Evolutionary conservation across 1,140 invertebrate genomes (phyloP).

Genomic region (Bombus terrestris): DNA sequence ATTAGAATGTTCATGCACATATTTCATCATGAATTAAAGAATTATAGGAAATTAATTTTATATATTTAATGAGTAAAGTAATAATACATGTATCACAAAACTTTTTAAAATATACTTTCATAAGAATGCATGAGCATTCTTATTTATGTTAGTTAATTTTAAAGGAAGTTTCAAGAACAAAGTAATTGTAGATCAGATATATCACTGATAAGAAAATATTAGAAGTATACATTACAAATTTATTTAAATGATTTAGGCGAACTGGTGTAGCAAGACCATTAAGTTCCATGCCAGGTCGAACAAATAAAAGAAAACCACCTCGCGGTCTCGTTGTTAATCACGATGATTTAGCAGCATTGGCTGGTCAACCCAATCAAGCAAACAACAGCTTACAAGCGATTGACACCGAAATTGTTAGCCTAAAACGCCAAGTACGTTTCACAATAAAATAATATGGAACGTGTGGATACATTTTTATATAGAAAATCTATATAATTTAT

Average conservation of each 20-base stretch:
- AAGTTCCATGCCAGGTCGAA: conserved; percentile 86
- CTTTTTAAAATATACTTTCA: conserved; percentile 1
- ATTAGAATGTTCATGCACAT: conserved; percentile 57
- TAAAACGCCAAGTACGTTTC: conserved; percentile 95
- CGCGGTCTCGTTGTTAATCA: conserved; percentile 98
- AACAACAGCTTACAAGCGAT: conserved; percentile 94
- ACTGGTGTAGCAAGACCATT: conserved; percentile 81
- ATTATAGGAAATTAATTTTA: neutral
- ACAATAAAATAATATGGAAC: conserved; percentile 62
- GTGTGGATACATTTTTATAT: conserved; percentile 82
- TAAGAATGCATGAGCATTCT: conserved; percentile 49
- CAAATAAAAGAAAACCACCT: conserved; percentile 95
- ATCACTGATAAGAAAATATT: neutral
- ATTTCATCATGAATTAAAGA: neutral
- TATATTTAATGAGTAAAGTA: neutral
- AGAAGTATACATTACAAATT: conserved; percentile 30
- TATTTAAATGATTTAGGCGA: conserved; percentile 76
- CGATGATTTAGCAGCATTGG: conserved; percentile 95
- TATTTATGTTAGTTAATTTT: conserved; percentile 16
- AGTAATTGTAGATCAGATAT: conserved; percentile 41
- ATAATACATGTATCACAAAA: neutral
- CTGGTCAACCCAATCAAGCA: conserved; percentile 87
- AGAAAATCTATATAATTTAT: conserved; percentile 2
- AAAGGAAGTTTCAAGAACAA: neutral
- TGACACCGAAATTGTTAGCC: conserved; percentile 95